These are phyloP conservation scores for Tetrax tetrax DNA, from an alignment of 2,113 vertebrate species.

Conservation along the genomic window DNA sequence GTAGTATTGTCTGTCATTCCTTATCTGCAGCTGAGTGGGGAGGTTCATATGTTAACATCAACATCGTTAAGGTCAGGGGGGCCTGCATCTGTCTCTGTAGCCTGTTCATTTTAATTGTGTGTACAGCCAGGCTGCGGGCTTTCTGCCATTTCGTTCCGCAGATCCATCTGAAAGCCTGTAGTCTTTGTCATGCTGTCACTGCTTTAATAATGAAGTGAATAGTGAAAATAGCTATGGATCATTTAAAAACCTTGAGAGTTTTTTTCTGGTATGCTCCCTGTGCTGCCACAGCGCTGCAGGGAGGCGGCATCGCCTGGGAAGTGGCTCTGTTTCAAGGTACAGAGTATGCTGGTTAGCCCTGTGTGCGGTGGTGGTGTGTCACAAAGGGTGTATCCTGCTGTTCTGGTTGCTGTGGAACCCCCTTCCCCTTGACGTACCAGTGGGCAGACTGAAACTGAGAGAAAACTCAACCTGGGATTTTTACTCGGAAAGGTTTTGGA, in stretches of 20 bases:
- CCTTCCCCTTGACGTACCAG: rapidly evolving
- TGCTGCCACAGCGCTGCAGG: background rate
- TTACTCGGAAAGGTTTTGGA: background rate
- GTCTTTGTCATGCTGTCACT: background rate
- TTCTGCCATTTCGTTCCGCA: background rate
- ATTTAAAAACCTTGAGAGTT: background rate
- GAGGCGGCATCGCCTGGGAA: rapidly evolving
- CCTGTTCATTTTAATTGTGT: slow-evolving; percentile 10
- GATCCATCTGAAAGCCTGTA: background rate
- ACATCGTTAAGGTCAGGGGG: slow-evolving; percentile 18
- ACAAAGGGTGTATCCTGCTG: too few relatives aligned
- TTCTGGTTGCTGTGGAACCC: background rate
- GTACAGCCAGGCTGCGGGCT: background rate
- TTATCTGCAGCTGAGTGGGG: slow-evolving; percentile 47
- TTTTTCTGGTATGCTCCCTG: background rate
- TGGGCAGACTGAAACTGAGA: background rate
- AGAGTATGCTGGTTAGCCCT: background rate
- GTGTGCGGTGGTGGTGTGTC: background rate
- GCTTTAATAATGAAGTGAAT: background rate
- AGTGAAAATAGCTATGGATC: background rate
- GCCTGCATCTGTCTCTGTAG: slow-evolving; percentile 17
- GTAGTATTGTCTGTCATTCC: slow-evolving; percentile 66
- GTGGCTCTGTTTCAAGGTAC: rapidly evolving
- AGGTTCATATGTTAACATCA: slow-evolving; percentile 60
- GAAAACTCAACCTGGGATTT: background rate